Evolutionary conservation across 2,113 vertebrate species (phyloP), one percentile per base, ranked within the genome.

Genomic region (Petromus typicus): DNA sequence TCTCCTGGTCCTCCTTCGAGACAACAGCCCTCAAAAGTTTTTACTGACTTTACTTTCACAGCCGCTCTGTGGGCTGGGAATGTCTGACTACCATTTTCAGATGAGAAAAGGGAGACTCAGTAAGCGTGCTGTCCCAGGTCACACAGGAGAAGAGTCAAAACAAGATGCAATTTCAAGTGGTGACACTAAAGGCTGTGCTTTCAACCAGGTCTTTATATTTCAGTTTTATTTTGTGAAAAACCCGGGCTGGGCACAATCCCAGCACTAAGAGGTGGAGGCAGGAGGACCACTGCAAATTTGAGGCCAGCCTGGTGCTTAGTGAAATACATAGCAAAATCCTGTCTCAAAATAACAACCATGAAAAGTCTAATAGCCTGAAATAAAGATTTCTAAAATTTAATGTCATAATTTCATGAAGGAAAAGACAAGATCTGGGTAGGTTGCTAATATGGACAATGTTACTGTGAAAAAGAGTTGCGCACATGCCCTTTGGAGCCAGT

Each of bases 31-130:
- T 32, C 9, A 4, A 64, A 30, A 66, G 3, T 23, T 64, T 54
- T 40, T 43, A 51, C 22, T 32, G 16, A 17, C 23, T n/a, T 57
- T 9, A 83, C 25, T 83, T 45, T 87, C 69, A 86, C 3, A 37
- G 18, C 20, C 22, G 27, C 0, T 8, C 4, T 10, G 0, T 1
- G 14, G 51, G 8, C 4, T 10, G 1, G 0, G 14, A 57, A 71
- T 34, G 4, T 34, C 4, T 14, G 5, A 48, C 7, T 32, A 4
- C 51, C 93, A 80, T 88, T 90, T 80, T 61, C 93, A 61, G 10
- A 27, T 5, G 32, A 67, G n/a, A 67, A 78, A 51, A 78, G 25
- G 3, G 25, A 79, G 7, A 37, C 32, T 82, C 69, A 63, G 51
- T 61, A n/a, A 48, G 43, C 2, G n/a, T 71, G 27, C 66, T 73